Conservation (phyloP, 1,140 invertebrate genomes). For the Diabrotica virgifera region DNA sequence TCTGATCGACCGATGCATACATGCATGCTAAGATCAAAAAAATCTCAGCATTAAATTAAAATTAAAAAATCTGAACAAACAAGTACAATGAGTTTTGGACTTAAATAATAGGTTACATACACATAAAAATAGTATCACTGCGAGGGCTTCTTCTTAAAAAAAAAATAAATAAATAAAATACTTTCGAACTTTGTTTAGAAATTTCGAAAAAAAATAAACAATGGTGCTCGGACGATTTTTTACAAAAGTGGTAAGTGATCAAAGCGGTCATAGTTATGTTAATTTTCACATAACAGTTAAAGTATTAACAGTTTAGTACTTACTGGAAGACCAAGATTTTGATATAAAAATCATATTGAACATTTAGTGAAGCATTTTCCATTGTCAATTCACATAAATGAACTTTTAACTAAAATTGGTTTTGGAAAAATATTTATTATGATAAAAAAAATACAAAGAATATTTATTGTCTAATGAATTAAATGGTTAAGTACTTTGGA, state of each 20-base stretch:
- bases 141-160: slow-evolving; percentile 26
- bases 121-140: slow-evolving; percentile 38
- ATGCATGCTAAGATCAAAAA: slow-evolving; percentile 26
- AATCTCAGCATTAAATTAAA: slow-evolving; percentile 17
- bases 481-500: neutral
- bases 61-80: slow-evolving; percentile 38
- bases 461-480: neutral
- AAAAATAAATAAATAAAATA: slow-evolving; percentile 28
- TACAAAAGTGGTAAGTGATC: neutral
- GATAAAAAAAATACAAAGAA: neutral
- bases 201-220: neutral
- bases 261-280: neutral
- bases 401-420: neutral
- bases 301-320: neutral
- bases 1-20: neutral
- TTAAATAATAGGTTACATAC: slow-evolving; percentile 32
- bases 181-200: slow-evolving; percentile 5
- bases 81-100: slow-evolving; percentile 32
- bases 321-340: neutral
- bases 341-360: neutral
- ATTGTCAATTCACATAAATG: neutral
- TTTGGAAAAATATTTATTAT: neutral
- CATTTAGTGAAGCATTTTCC: neutral
- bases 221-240: neutral
- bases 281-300: neutral